Evolutionary conservation across 2,113 vertebrate genomes (phyloP), one percentile per base, ranked within the genome.

Genomic region (Sardina pilchardus): DNA sequence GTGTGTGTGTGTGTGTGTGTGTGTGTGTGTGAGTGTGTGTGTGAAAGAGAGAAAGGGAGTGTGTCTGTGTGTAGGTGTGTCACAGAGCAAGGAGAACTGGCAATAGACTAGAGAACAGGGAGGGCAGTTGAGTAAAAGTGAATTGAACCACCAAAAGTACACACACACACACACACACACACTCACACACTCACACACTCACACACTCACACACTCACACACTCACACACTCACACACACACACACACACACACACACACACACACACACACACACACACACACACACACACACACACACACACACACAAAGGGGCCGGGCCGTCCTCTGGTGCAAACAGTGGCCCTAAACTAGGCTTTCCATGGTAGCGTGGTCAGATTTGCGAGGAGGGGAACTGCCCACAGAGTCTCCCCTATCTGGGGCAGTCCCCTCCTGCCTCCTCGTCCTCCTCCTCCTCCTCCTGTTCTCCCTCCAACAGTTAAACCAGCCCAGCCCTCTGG

Each of bases 401-500:
- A 42, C 45, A 9, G 45, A 47, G 45, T 14, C 45, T 14, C 0
- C 30, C 30, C 67, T 26, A 30, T 26, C 30, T 34, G 63, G n/a
- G 63, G n/a, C 63, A 63, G 59, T 34, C 26, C 67, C 67, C 50
- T 8, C 30, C n/a, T 4, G 10, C 67, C 8, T 3, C 30, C 26
- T 3, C 12, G 7, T 10, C 8, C 26, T 6, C 7, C 26, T 3
- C 67, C 67, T 4, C 67, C 67, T 12, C 30, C n/a, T 16, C n/a
- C 12, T 12, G 10, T 10, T 12, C 12, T 71, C 9, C n/a, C n/a
- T 30, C 34, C 30, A 78, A 12, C 63, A 34, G 88, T 80, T 87
- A 84, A 59, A 82, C 81, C 83, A 90, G 84, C 30, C 30, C 86
- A 63, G 47, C 43, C 82, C 89, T 85, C 63, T 90, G 78, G 89